Evolutionary conservation across 2,888 invertebrate species (phyloP).

Genomic region (Abrostola tripartita): DNA sequence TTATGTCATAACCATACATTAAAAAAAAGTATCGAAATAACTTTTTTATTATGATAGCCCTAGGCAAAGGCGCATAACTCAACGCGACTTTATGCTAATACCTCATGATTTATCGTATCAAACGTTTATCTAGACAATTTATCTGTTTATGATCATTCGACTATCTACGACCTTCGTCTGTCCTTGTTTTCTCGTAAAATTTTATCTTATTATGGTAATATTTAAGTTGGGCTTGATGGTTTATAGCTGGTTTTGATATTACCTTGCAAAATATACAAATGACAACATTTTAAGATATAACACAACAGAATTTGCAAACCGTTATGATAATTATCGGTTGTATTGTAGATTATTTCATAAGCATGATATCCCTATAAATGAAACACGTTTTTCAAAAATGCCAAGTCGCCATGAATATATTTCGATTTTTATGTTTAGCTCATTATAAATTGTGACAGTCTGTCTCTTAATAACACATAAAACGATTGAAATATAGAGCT

Average conservation of each 20-base stretch:
- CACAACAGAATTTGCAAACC: neutral
- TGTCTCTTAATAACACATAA: too few species aligned
- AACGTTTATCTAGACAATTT: slow-evolving; percentile 44
- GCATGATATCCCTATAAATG: too few species aligned
- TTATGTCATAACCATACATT: slow-evolving; percentile 8
- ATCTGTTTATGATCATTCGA: slow-evolving; percentile 37
- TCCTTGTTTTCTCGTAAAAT: slow-evolving; percentile 43
- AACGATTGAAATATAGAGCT: too few species aligned
- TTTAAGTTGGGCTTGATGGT: slow-evolving; percentile 11
- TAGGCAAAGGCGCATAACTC: slow-evolving; percentile 20
- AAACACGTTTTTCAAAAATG: too few species aligned
- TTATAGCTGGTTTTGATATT: neutral
- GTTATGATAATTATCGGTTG: neutral
- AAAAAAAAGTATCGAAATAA: slow-evolving; percentile 9
- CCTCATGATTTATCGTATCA: slow-evolving; percentile 47
- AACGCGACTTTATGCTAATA: slow-evolving; percentile 39
- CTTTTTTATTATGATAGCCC: slow-evolving; percentile 26
- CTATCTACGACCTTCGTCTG: slow-evolving; percentile 51
- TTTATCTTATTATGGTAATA: slow-evolving; percentile 32
- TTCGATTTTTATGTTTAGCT: too few species aligned
- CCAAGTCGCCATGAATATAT: too few species aligned
- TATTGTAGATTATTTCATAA: too few species aligned
- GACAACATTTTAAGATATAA: neutral
- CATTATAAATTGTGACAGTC: too few species aligned
- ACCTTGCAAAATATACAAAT: slow-evolving; percentile 2